Percentiles rank a stretch among this genome's conserved stretches.
These are phyloP conservation scores for Gallirallus australis DNA, from an alignment of 2,797 vertebrate species.

Conservation along the genomic window DNA sequence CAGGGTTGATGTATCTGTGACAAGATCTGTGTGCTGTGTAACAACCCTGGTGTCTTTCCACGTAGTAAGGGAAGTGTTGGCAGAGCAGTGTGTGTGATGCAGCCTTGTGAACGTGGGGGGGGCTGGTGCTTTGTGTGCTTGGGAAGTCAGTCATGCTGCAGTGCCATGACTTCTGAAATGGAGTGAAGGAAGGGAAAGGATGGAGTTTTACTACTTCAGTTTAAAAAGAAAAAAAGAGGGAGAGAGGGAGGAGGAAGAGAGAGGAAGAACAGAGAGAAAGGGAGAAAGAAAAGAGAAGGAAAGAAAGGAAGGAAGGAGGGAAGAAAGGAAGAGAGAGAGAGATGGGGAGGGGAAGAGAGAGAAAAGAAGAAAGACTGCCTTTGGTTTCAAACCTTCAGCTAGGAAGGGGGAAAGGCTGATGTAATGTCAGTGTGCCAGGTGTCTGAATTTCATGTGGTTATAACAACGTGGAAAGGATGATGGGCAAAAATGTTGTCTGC, in stretches of 20 bases:
- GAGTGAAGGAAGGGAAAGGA: not conserved
- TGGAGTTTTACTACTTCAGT: not conserved
- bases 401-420: not conserved
- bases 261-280: not conserved
- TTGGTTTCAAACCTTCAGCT: not conserved
- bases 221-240: not conserved
- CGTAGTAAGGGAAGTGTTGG: rapidly evolving
- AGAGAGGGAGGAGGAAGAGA: rapidly evolving
- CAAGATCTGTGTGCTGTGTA: not conserved
- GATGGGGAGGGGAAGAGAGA: not conserved
- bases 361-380: not conserved
- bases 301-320: too few species aligned
- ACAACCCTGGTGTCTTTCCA: not conserved
- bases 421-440: not conserved
- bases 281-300: too few species aligned
- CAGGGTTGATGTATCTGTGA: not conserved
- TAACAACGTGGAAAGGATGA: not conserved
- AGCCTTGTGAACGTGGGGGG: not conserved
- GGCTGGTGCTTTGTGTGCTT: not conserved
- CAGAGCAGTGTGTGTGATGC: rapidly evolving
- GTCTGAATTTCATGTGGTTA: not conserved
- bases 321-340: too few species aligned
- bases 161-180: not conserved
- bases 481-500: not conserved
- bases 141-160: not conserved